Evolutionary conservation across 1,140 invertebrate genomes (phyloP).

Genomic region (Anthonomus grandis): DNA sequence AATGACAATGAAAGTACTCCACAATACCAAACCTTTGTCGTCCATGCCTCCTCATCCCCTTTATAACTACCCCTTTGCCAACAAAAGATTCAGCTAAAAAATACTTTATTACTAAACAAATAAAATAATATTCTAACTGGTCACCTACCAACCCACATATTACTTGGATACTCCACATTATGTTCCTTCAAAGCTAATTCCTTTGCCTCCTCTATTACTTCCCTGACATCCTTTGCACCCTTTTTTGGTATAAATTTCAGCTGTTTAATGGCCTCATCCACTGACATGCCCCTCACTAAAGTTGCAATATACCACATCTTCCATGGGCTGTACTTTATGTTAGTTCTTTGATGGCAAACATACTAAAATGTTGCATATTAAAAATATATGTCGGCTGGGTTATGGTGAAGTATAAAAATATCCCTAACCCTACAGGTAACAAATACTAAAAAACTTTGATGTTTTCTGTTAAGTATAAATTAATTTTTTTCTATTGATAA

Average conservation of each 20-base stretch:
- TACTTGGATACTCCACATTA: constrained; percentile 93
- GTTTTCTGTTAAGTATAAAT: too few species aligned
- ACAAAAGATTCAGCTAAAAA: constrained; percentile 79
- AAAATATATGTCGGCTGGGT: neutral
- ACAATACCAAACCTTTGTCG: constrained; percentile 65
- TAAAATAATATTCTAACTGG: neutral
- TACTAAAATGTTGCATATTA: constrained; percentile 60
- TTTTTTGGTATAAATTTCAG: constrained; percentile 80
- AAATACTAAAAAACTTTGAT: too few species aligned
- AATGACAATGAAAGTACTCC: constrained; percentile 79
- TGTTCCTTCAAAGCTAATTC: constrained; percentile 81
- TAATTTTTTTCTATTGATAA: too few species aligned
- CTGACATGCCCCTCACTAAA: constrained; percentile 84
- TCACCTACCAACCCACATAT: constrained; percentile 93
- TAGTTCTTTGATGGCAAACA: constrained; percentile 76
- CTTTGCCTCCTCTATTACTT: constrained; percentile 85
- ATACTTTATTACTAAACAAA: constrained; percentile 1
- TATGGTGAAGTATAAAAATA: too few species aligned
- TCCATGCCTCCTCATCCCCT: constrained; percentile 82
- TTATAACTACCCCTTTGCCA: constrained; percentile 70
- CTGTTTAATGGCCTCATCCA: constrained; percentile 92
- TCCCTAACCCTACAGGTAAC: too few species aligned
- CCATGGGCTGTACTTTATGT: constrained; percentile 86
- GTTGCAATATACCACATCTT: constrained; percentile 90
- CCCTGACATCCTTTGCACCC: constrained; percentile 74